phyloP scores from a whole-genome alignment of 1,140 invertebrate species.

The Rhizoglyphus robini region DNA sequence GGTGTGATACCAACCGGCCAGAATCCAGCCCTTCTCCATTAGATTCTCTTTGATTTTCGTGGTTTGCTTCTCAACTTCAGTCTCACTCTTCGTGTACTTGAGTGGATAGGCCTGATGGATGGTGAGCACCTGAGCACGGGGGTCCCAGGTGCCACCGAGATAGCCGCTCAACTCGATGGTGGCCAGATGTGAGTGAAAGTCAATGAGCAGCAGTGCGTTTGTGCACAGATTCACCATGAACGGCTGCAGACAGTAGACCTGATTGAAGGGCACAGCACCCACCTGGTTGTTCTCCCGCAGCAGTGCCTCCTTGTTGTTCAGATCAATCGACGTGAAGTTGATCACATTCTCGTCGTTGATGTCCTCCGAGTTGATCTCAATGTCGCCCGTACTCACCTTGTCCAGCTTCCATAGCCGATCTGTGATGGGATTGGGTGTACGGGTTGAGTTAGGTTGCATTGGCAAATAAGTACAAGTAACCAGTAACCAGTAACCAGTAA shows the following conservation, averaged over 20 bases:
- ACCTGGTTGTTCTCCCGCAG: conserved; percentile 66
- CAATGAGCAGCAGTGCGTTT: conserved; percentile 70
- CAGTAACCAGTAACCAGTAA: background rate
- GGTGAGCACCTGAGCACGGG: conserved; percentile 71
- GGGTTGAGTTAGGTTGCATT: no score
- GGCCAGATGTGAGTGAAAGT: conserved; percentile 84
- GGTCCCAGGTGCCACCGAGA: conserved; percentile 83
- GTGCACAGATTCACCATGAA: conserved; percentile 76
- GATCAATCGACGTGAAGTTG: conserved; percentile 7
- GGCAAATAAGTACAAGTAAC: no score
- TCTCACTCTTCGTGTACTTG: background rate
- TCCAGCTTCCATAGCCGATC: conserved; percentile 4
- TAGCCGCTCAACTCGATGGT: conserved; percentile 85
- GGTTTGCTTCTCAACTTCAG: conserved; percentile 32
- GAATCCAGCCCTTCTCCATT: conserved; percentile 57
- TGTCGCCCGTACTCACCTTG: conserved; percentile 3
- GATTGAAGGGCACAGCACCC: conserved; percentile 69
- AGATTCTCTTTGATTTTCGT: conserved; percentile 47
- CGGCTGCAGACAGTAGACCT: conserved; percentile 74
- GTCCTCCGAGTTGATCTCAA: background rate
- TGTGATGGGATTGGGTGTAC: background rate
- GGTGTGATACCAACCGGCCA: conserved; percentile 94
- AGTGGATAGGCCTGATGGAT: conserved; percentile 72
- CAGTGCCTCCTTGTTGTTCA: background rate
- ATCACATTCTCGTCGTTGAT: conserved; percentile 9